Evolutionary conservation across 2,797 vertebrate species (phyloP), one percentile per base, ranked within the genome.

Genomic region (Cygnus olor): DNA sequence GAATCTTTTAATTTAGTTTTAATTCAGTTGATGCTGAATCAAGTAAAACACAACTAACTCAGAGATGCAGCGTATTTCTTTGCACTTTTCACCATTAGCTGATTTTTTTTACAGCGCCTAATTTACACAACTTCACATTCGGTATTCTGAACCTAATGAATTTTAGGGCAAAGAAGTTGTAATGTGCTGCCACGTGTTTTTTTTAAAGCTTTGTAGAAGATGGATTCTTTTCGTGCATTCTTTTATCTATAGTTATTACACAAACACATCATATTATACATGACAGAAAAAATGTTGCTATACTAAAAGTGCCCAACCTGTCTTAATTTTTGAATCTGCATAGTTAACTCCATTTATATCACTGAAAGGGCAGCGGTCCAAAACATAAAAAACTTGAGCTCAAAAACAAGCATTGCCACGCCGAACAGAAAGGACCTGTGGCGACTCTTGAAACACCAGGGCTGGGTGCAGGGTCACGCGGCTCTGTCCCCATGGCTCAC

Each of bases 101-200:
- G 38, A 2, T 85, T 63, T 27, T 76, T 79, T 80, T 88, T 74
- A 3, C 36, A 14, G 47, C n/a, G 36, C 16, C 30, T 51, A 15
- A 0, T 0, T 38, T 63, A 74, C 4, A 5, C 2, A 2, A 42
- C 22, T 77, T 60, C 49, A 30, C 25, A 10, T 69, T 86, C 84
- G 30, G 30, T 40, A 78, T 40, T 24, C 44, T 42, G 64, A 56
- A 14, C 58, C 30, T 58, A 58, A 17, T 3, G n/a, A 84, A 12
- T 47, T 86, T 76, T 32, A 93, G 24, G 57, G 63, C 69, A 89
- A 64, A 88, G 65, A 42, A 81, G 32, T 4, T 45, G 42, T 38
- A 34, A 60, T 38, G 5, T 47, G 34, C 40, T 44, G 45, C 16
- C 36, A 57, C 25, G 12, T 7, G 16, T 12, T 42, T 14, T 34